A percentile compares a stretch with the other conserved stretches of the same genome.
phyloP scores from a whole-genome alignment of 2,113 vertebrate genomes.

The Arenaria interpres region DNA sequence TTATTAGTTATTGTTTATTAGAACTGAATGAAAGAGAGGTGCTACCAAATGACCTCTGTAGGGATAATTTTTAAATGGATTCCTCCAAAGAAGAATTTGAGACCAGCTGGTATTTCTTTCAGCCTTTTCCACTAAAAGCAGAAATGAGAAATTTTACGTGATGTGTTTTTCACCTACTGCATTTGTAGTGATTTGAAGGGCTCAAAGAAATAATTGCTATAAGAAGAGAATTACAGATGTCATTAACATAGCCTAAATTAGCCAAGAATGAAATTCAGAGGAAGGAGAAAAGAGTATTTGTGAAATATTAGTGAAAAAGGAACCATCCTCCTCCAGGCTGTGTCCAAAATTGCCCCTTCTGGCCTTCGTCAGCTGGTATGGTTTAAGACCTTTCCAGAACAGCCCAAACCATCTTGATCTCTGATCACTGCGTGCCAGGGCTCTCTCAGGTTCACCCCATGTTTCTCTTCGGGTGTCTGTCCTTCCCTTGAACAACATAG shows the following conservation, averaged over 20 bases:
- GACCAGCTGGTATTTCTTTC: background rate
- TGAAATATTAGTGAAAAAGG: background rate
- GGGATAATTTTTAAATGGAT: background rate
- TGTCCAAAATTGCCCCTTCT: background rate
- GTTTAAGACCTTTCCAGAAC: background rate
- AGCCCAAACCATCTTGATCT: background rate
- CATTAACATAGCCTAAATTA: background rate
- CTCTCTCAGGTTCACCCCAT: background rate
- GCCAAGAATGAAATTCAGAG: background rate
- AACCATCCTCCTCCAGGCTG: background rate
- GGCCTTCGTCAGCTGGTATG: background rate
- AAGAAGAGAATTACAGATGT: background rate
- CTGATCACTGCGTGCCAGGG: fast-evolving
- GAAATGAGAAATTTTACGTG: background rate
- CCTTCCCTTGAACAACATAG: background rate
- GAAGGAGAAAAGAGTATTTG: background rate
- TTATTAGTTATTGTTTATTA: background rate
- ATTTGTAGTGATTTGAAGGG: background rate
- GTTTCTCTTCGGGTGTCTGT: background rate
- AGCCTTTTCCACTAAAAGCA: background rate
- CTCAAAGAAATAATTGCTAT: background rate
- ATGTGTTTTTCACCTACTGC: background rate
- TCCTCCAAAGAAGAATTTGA: background rate
- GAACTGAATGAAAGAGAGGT: background rate
- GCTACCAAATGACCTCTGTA: background rate